A percentile compares a stretch with the other conserved stretches of the same genome.
Conservation (phyloP, 2,888 invertebrate species). For the Eupithecia insigniata region DNA sequence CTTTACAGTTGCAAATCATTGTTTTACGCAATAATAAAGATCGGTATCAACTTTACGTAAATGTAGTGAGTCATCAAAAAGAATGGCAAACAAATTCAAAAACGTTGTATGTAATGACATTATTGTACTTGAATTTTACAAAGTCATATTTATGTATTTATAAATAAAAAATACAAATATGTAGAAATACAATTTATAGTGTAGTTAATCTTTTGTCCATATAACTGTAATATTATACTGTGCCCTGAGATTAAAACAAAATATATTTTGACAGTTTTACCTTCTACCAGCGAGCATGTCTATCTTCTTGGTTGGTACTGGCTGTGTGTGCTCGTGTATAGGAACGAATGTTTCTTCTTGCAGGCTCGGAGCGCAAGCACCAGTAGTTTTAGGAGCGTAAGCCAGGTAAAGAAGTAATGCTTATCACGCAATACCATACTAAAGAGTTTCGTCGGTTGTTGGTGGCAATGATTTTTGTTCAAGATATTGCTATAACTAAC, state of each 20-base stretch:
- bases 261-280: slow-evolving; percentile 50
- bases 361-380: slow-evolving; percentile 95
- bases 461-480: slow-evolving; percentile 68
- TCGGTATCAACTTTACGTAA: no score
- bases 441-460: slow-evolving; percentile 64
- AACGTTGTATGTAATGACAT: no score
- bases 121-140: no score
- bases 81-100: no score
- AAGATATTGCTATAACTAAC: not conserved
- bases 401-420: slow-evolving; percentile 88
- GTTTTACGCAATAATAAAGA: no score
- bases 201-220: no score
- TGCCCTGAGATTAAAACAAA: not conserved
- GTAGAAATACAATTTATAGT: no score
- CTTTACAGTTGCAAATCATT: no score
- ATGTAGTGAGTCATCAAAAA: no score
- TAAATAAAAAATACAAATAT: no score
- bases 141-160: no score
- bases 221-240: no score
- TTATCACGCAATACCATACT: slow-evolving; percentile 70
- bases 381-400: slow-evolving; percentile 95
- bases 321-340: slow-evolving; percentile 83
- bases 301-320: slow-evolving; percentile 73
- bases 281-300: slow-evolving; percentile 66
- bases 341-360: slow-evolving; percentile 85